Conservation (phyloP, 1,140 invertebrate genomes). For the Drosophila ananassae region DNA sequence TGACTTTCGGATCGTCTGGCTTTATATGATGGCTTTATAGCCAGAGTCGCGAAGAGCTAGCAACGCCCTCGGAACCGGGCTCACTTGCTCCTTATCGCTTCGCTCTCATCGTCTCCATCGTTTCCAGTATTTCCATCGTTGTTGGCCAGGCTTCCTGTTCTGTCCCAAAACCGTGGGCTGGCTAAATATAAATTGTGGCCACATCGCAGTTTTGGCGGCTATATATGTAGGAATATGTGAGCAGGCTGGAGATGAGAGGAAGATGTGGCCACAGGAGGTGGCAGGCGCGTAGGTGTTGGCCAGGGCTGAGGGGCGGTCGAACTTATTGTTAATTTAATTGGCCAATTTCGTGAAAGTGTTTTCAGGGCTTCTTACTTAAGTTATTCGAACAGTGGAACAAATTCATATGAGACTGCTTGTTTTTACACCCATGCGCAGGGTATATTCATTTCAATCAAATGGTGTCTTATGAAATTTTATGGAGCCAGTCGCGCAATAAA, state of each 20-base stretch:
- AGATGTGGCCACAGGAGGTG: not conserved
- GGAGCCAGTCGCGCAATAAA: no score
- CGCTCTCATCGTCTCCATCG: conserved; percentile 56
- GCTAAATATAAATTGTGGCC: conserved; percentile 64
- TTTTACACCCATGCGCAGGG: no score
- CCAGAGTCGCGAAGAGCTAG: conserved; percentile 64
- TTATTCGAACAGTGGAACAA: conserved; percentile 39
- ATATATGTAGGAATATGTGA: conserved; percentile 11
- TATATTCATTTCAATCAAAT: no score
- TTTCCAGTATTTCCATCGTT: conserved; percentile 28
- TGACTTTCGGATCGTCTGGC: conserved; percentile 37
- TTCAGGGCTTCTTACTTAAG: conserved; percentile 36
- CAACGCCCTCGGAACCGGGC: conserved; percentile 71
- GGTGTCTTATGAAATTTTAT: no score
- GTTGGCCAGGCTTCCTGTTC: conserved; percentile 67
- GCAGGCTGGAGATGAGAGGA: not conserved
- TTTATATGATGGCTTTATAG: conserved; percentile 64
- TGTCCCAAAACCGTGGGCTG: conserved; percentile 68
- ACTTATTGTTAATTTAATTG: conserved; percentile 81
- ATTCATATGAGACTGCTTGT: no score
- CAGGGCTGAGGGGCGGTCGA: conserved; percentile 29
- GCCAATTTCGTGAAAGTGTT: conserved; percentile 78
- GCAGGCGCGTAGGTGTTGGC: conserved; percentile 26
- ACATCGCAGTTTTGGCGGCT: conserved; percentile 42
- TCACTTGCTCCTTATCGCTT: conserved; percentile 64